Base-by-base conservation (phyloP, 1,140 invertebrate genomes). In the Oscheius sp. region DNA sequence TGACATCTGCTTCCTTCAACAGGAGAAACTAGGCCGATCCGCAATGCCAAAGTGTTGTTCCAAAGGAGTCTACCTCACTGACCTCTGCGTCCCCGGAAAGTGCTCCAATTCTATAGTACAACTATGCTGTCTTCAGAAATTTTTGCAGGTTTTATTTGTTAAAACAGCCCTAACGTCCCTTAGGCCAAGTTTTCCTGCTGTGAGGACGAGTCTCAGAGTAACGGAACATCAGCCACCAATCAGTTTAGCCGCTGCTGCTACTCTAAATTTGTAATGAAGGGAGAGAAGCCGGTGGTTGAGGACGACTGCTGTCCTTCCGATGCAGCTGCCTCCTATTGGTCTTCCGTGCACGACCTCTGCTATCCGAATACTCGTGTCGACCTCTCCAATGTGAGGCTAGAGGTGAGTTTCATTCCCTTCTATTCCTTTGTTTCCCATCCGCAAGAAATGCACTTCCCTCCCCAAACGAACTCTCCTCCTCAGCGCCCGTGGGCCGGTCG, bases 61-160 rank as follows among this genome's bases (percentile, higher is more conserved):
- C 26, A 79, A 74, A 4, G 72, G 78, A 49, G 66, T 83, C 31
- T 67, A 80, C 31, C 62, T 83, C 13, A 83, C 81, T 10, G 83
- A 83, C 52, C 49, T 84, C 32, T 83, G 82, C 52, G 55, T 77
- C 20, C 76, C 81, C 13, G 81, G 81, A 36, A 79, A 80, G 66
- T 83, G 82, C 62, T 81, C 80, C 2, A 83, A 83, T 52, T 63
- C 71, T 3, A 84, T 82, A 2, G 38, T 46, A 1, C 82, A 83
- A 63, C 55, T 84, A 13, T 83, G 82, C 35, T 83, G 82, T 64
- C 79, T 83, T 42, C 82, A 83, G 59, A 81, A 80, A 35, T 84
- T 84, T 62, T 63, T 83, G 20, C 82, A 83, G 79, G 79, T 82
- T 45, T 46, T 28, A 15, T 59, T 10, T 31, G 13, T 59, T 59